These are phyloP conservation scores for Lycodopsis pacificus DNA, from an alignment of 2,797 vertebrate species.

Conservation along the genomic window DNA sequence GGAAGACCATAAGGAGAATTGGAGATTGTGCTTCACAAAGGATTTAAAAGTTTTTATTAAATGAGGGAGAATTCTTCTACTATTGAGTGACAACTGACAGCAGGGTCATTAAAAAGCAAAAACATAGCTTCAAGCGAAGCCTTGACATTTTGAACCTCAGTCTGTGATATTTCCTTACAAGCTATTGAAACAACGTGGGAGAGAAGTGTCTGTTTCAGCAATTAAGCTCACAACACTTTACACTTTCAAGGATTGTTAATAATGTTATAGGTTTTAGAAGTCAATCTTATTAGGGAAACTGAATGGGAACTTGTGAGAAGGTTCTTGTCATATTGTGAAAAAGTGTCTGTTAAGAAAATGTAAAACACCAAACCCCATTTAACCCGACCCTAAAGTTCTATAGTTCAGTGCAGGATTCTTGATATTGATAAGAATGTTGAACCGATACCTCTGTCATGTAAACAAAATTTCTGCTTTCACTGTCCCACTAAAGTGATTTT, in stretches of 20 bases:
- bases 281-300: neutral
- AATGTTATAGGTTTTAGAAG: neutral
- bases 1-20: conserved; percentile 1
- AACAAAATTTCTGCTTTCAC: neutral
- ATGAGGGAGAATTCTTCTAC: neutral
- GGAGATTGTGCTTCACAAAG: conserved; percentile 20
- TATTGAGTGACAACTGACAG: conserved; percentile 20
- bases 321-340: neutral
- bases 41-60: conserved; percentile 10
- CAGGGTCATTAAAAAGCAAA: conserved; percentile 6
- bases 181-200: neutral
- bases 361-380: neutral
- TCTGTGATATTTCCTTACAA: conserved; percentile 7
- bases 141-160: conserved; percentile 11
- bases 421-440: neutral
- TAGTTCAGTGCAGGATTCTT: neutral
- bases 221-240: conserved; percentile 2
- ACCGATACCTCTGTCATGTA: neutral
- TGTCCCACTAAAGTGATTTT: neutral
- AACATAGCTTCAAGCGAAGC: conserved; percentile 1
- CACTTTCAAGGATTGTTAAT: conserved; percentile 10
- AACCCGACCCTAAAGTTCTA: neutral
- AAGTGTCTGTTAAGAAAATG: neutral
- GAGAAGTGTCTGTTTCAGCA: conserved; percentile 3
- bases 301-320: conserved; percentile 7